Conservation (phyloP, 2,797 vertebrate species). For the Chrysocyon brachyurus region DNA sequence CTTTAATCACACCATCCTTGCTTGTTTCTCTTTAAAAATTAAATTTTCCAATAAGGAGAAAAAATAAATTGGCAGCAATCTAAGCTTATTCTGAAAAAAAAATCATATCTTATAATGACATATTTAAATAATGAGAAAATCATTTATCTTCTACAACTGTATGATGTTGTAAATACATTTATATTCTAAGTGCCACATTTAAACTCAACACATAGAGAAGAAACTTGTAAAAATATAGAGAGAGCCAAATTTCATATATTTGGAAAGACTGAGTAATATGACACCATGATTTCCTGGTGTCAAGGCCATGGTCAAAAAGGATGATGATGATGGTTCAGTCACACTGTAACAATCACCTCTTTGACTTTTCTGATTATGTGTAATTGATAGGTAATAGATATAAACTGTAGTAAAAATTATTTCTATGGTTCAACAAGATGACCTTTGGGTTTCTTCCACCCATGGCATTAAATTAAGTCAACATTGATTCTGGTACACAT, state of each 20-base stretch:
- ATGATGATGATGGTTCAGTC: not conserved
- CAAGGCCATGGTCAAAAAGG: not conserved
- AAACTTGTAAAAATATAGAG: not conserved
- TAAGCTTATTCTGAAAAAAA: not conserved
- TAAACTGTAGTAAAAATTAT: not conserved
- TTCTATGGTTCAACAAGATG: not conserved
- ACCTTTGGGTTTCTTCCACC: not conserved
- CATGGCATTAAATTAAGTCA: not conserved
- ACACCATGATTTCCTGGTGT: not conserved
- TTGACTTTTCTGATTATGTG: not conserved
- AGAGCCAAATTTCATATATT: not conserved
- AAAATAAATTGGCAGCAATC: not conserved
- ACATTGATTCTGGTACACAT: not conserved
- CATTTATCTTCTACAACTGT: not conserved
- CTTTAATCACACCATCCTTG: not conserved
- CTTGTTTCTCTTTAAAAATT: not conserved
- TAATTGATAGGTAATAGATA: not conserved
- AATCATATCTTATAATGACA: not conserved
- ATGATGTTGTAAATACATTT: not conserved
- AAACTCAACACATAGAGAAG: not conserved
- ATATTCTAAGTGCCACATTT: not conserved
- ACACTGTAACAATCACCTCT: not conserved
- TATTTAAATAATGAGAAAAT: constrained; percentile 6
- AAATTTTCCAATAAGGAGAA: not conserved
- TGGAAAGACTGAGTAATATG: not conserved